phyloP scores from a whole-genome alignment of 2,113 vertebrate species.

The Dendrocopos noguchii region DNA sequence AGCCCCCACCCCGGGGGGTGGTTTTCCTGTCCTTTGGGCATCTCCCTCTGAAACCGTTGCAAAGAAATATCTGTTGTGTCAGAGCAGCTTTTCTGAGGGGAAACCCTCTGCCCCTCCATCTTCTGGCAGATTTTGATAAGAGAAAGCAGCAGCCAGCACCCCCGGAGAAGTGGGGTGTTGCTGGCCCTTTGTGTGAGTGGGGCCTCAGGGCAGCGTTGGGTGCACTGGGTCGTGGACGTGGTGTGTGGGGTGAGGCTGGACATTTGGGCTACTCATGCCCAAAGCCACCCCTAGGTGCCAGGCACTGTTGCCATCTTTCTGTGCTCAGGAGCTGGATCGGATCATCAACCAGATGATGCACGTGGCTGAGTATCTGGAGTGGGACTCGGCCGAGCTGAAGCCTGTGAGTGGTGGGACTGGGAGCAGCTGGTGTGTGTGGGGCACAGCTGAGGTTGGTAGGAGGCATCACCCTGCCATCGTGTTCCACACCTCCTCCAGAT shows the following conservation, averaged over 20 bases:
- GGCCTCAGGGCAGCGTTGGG: neutral
- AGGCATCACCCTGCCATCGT: accelerated
- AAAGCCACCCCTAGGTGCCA: accelerated
- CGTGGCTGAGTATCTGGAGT: slow-evolving; percentile 93
- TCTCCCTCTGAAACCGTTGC: neutral
- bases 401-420: slow-evolving; percentile 76
- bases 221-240: accelerated
- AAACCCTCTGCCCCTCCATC: neutral
- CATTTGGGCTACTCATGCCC: accelerated
- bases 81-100: neutral
- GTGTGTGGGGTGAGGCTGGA: neutral
- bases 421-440: neutral
- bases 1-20: neutral
- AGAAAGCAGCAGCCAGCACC: neutral
- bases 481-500: slow-evolving; percentile 59
- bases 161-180: accelerated
- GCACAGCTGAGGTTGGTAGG: accelerated
- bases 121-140: neutral
- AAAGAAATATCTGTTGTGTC: neutral
- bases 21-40: neutral
- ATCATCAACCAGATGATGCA: slow-evolving; percentile 97
- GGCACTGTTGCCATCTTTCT: accelerated
- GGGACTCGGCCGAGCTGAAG: slow-evolving; percentile 91
- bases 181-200: accelerated
- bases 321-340: slow-evolving; percentile 85